Base-by-base conservation (phyloP, 2,888 invertebrate species). In the Hemistola chrysoprasaria region DNA sequence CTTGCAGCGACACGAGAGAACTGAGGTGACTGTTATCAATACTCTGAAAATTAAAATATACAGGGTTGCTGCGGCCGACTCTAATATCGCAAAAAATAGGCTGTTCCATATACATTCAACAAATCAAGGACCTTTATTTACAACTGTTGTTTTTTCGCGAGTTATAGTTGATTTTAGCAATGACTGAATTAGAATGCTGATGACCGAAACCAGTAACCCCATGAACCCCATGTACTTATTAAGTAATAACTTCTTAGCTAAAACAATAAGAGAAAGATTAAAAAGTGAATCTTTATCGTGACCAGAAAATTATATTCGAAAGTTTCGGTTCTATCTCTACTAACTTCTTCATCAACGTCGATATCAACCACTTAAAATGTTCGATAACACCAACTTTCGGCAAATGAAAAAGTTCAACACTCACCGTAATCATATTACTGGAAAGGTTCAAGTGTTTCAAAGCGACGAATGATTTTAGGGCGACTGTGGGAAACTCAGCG, bases 391-490 rank as follows among this genome's bases (percentile, higher is more conserved):
- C 44, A 53, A 50, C 40, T 50, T 53, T 22, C 32, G 36, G 28
- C 34, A 49, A 51, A 54, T 51, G 49, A 43, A 54, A 54, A 54
- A 51, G 47, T 53, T 53, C 37, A 32, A 70, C 86, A 70, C 86
- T 82, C 75, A 95, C 96, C 84, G 93, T 93, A 45, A 97, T 93
- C 86, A 96, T 92, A 81, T 97, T 97, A 50, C 95, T 94, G 7
- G 95, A 95, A 22, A 97, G 83, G 77, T 96, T 95, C 47, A 97
- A 84, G 49, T 93, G 92, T 66, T 92, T 93, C 10, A 97, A 78
- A 38, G 91, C 91, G 10, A 83, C 79, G 56, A 97, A 91, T 16
- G 92, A 90, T 65, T 93, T 93, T 27, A 97, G 72, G 0, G 96
- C 94, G 6, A 94, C 92, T 0, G 92, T 92, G 2, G 97, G 97